Base-by-base conservation (phyloP, 2,797 vertebrate species). In the Balearica regulorum region DNA sequence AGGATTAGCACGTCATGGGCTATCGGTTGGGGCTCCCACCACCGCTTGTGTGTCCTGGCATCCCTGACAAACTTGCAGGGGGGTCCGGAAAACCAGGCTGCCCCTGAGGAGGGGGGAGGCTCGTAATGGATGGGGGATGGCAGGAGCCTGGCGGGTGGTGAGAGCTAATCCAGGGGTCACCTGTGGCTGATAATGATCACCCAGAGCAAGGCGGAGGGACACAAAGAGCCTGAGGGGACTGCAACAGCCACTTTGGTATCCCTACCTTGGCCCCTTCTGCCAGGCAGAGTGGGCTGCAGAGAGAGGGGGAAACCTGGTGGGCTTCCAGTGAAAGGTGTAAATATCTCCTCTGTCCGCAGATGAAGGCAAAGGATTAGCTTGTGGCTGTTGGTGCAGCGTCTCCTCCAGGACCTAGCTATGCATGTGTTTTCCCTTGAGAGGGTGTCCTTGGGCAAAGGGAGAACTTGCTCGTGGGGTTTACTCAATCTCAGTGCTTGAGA, bases 61-160 rank as follows among this genome's bases (percentile, higher is more conserved):
- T 89, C 86, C 81, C 89, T 89, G 65, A 89, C 54, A 87, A 89
- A 83, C 82, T 89, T 41, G 49, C 89, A 85, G 90, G 89, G 72
- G 43, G 79, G 82, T 91, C 93, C 2, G 2, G 69, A 89, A 89
- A 81, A 76, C 61, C 29, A 61, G 31, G 33, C 29, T 93, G 24
- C 43, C 12, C 31, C 41, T 39, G 28, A 81, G 87, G 43, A 81
- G 11, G 37, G 57, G 81, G 46, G 46, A 90, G 58, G 51, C 16
- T 75, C 10, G 4, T 87, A 81, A 78, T 60, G 72, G 65, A 76
- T 88, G 65, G 5, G 15, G 6, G 0, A 37, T 65, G 49, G 86
- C 65, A 80, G 39, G 26, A 89, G 72, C 54, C 55, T 91, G 39
- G 65, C 1, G 10, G 35, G 76, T 62, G 77, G 62, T 71, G 41